Base-by-base conservation (phyloP, 1,140 invertebrate genomes). In the Andricus grossulariae region DNA sequence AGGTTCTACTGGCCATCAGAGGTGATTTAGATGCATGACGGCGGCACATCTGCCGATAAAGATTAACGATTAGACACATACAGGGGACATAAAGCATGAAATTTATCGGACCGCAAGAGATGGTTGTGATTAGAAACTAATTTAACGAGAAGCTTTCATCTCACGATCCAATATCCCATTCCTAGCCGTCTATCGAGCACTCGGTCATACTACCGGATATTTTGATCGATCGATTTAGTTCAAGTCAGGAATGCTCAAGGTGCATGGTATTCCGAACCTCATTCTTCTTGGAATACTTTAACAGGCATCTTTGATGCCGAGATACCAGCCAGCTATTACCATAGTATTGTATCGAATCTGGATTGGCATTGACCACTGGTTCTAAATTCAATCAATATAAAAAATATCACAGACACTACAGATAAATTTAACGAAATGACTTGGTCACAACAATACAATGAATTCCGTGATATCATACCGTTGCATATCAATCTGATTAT, bases 1-100 rank as follows among this genome's bases (percentile, higher is more conserved):
- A 66, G 25, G 60, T 66, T 66, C 45, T 66, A n/a, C 73, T 39
- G 21, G 25, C 15, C 13, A 66, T 66, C 60, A 5, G 15, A 21
- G 79, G 82, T 87, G 86, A 87, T 87, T 87, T 85, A 86, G 85
- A 87, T 86, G 83, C 86, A 86, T 86, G 85, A 85, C 82, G 81
- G 79, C 80, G 85, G 82, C 83, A 82, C 85, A 86, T 85, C 82
- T 86, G 85, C 78, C 86, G 84, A 81, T 83, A 86, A 83, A 86
- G 86, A 87, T 87, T 87, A 86, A 87, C 85, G 86, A 86, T 86
- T 82, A 82, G 79, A 83, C 80, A 78, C 79, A 79, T 81, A 80
- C 13, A 16, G 16, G 60, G 25, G 79, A 82, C 82, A 86, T 74
- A 76, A 84, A 83, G 81, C 75, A 77, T 81, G 78, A 82, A 83